A percentile compares a stretch with the other conserved stretches of the same genome.
These are phyloP conservation scores for Podarcis muralis DNA, from an alignment of 2,113 vertebrate species.

Conservation along the genomic window DNA sequence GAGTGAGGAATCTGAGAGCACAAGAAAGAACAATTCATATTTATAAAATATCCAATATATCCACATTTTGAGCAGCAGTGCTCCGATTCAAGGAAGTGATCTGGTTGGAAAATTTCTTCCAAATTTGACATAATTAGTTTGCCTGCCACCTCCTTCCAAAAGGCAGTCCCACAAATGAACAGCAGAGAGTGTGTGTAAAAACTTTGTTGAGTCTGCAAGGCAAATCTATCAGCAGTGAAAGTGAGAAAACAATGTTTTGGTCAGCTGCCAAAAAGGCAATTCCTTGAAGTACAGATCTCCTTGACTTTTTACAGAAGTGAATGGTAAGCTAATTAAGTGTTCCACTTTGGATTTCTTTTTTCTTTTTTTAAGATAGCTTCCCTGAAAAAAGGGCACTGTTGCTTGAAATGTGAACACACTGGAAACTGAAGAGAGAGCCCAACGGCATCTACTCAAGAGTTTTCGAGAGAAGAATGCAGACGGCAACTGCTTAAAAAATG, in stretches of 20 bases:
- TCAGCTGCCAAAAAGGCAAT: neutral
- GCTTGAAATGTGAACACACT: neutral
- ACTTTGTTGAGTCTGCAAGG: neutral
- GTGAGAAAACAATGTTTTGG: neutral
- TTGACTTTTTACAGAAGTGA: neutral
- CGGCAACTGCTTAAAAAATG: neutral
- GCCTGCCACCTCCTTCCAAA: neutral
- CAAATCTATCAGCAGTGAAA: neutral
- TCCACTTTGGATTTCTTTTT: neutral
- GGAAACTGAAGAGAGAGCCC: neutral
- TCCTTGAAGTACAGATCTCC: neutral
- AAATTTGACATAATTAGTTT: neutral
- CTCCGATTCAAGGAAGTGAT: neutral
- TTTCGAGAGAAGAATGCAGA: neutral
- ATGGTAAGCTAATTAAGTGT: neutral
- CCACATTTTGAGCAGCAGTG: neutral
- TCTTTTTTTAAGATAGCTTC: neutral
- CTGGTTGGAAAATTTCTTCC: neutral
- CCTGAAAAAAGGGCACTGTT: neutral
- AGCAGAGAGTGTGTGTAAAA: neutral
- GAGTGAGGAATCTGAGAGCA: neutral
- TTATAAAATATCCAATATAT: neutral
- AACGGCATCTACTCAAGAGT: neutral
- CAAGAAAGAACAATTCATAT: neutral
- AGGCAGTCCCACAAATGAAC: neutral